A percentile compares a stretch with the other conserved stretches of the same genome.
These are phyloP conservation scores for Brachirus orientalis DNA, from an alignment of 2,113 vertebrate species.

Conservation along the genomic window DNA sequence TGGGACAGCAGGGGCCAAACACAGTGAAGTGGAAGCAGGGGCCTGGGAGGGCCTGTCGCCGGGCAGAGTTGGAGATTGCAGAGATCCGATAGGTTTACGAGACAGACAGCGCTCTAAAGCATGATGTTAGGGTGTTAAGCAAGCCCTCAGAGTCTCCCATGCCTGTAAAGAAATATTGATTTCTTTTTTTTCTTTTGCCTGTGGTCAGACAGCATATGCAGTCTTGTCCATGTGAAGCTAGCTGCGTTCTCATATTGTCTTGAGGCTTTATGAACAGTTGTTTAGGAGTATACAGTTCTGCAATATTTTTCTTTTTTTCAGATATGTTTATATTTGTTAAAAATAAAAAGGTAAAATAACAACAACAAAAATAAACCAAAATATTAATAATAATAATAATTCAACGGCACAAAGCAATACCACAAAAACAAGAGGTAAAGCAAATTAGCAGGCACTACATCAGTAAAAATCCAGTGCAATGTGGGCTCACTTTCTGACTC, in stretches of 20 bases:
- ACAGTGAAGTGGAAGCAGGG: conserved; percentile 44
- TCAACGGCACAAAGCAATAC: conserved; percentile 8
- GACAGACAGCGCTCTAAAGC: conserved; percentile 60
- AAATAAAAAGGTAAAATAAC: not conserved
- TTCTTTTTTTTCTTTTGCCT: conserved; percentile 68
- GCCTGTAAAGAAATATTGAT: conserved; percentile 76
- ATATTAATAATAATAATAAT: too few relatives aligned
- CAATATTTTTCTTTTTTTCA: conserved; percentile 18
- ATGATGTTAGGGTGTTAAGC: conserved; percentile 76
- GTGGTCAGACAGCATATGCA: conserved; percentile 71
- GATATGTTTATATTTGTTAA: conserved; percentile 3
- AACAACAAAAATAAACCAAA: not conserved
- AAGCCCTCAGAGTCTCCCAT: conserved; percentile 69
- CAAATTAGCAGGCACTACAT: conserved; percentile 36
- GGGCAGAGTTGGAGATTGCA: conserved; percentile 80
- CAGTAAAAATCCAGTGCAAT: conserved; percentile 45
- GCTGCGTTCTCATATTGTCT: conserved; percentile 44
- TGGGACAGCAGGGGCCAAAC: conserved; percentile 58
- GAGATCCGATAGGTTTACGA: conserved; percentile 78
- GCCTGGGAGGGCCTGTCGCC: conserved; percentile 74
- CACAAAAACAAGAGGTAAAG: conserved; percentile 3
- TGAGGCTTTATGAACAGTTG: conserved; percentile 49
- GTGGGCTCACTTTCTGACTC: conserved; percentile 51
- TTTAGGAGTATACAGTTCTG: conserved; percentile 34
- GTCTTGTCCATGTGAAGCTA: conserved; percentile 63